phyloP scores from a whole-genome alignment of 2,888 invertebrate genomes.

The Neelides folsomi region DNA sequence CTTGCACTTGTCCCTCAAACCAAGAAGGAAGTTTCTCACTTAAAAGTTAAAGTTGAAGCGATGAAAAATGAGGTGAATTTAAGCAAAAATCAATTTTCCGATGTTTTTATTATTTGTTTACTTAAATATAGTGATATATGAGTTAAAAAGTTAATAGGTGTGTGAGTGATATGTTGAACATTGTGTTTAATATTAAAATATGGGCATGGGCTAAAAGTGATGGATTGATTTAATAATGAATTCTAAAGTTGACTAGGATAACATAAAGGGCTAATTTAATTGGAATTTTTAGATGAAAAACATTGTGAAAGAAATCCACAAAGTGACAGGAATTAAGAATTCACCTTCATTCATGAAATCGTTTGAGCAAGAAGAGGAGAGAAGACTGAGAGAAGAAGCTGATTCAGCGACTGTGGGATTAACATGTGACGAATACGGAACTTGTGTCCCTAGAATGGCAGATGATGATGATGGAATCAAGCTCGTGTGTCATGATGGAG shows the following conservation, averaged over 20 bases:
- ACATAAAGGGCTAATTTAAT: too few species aligned
- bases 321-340: slow-evolving; percentile 14
- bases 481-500: not conserved
- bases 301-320: slow-evolving; percentile 14
- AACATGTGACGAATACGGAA: not conserved
- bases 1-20: too few species aligned
- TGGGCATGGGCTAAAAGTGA: too few species aligned
- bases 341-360: slow-evolving; percentile 17
- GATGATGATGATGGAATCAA: not conserved
- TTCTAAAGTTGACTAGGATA: too few species aligned
- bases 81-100: too few species aligned
- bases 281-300: slow-evolving; percentile 13
- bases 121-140: too few species aligned
- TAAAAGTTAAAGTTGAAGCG: slow-evolving; percentile 14
- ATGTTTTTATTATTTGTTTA: too few species aligned
- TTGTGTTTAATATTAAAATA: too few species aligned
- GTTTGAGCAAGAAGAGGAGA: not conserved
- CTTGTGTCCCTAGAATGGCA: not conserved
- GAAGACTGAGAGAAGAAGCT: not conserved
- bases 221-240: too few species aligned
- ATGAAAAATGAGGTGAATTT: not conserved
- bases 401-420: not conserved
- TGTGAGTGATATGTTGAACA: too few species aligned
- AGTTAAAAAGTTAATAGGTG: too few species aligned
- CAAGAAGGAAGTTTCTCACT: slow-evolving; percentile 9